Conservation (phyloP, 2,797 vertebrate species). For the Eremophila alpestris region DNA sequence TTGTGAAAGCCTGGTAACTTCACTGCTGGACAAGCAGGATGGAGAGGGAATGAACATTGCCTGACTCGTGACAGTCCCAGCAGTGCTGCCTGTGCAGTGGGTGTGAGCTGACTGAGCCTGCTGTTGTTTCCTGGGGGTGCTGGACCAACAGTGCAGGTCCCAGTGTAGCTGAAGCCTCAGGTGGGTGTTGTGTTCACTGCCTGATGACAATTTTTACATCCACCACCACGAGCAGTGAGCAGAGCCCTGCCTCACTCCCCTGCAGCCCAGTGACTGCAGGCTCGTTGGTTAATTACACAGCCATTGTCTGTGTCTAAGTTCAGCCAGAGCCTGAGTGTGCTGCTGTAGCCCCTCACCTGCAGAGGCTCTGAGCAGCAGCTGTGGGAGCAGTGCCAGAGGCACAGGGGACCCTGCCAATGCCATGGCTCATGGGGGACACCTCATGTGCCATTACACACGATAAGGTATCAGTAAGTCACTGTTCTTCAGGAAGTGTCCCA, state of each 20-base stretch:
- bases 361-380: not conserved
- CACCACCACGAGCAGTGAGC: not conserved
- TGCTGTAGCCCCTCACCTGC: rapidly evolving
- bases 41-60: not conserved
- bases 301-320: rapidly evolving
- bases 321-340: rapidly evolving
- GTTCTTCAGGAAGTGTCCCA: rapidly evolving
- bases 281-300: rapidly evolving
- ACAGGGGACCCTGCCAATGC: rapidly evolving
- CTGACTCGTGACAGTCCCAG: rapidly evolving
- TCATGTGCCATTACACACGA: rapidly evolving
- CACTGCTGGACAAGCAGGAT: not conserved
- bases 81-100: not conserved
- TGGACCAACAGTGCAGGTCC: rapidly evolving
- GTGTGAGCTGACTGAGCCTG: not conserved
- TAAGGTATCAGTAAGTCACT: not conserved
- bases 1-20: rapidly evolving
- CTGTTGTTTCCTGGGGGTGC: rapidly evolving
- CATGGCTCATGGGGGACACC: rapidly evolving
- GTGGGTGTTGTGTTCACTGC: not conserved
- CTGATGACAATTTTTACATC: no score
- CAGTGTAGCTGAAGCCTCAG: rapidly evolving
- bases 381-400: not conserved
- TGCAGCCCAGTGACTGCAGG: not conserved
- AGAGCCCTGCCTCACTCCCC: rapidly evolving